These are phyloP conservation scores for Chaetura pelagica DNA, from an alignment of 2,113 vertebrate genomes.

Conservation along the genomic window DNA sequence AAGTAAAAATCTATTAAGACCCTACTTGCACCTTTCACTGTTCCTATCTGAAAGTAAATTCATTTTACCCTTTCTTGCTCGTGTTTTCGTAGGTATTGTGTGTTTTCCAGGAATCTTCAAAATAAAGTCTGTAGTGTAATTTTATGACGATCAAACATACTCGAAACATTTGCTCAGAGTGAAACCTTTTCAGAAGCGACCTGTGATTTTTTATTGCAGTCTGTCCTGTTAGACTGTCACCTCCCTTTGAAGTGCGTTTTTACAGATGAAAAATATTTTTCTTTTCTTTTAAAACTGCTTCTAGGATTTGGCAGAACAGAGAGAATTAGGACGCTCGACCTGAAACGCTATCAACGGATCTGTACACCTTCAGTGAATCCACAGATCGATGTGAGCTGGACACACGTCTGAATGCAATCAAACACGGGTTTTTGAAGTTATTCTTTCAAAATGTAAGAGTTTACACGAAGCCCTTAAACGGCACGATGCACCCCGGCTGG, in stretches of 20 bases:
- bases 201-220: conserved; percentile 6
- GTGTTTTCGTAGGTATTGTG: not conserved
- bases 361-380: not conserved
- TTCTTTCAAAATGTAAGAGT: conserved; percentile 8
- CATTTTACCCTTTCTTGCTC: not conserved
- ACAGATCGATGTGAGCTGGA: not conserved
- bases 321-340: not conserved
- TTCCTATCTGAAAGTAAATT: not conserved
- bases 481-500: not conserved
- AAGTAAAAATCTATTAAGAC: not conserved
- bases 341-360: not conserved
- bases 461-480: not conserved
- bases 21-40: not conserved
- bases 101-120: not conserved
- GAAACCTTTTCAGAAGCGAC: not conserved
- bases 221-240: not conserved
- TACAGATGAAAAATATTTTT: not conserved
- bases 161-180: not conserved
- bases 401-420: not conserved
- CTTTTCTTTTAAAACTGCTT: not conserved
- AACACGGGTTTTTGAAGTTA: not conserved
- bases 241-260: not conserved
- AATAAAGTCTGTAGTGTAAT: not conserved
- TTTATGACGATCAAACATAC: not conserved
- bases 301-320: not conserved